Evolutionary conservation across 2,113 vertebrate species (phyloP), one percentile per base, ranked within the genome.

Genomic region (Lamprotornis superbus): DNA sequence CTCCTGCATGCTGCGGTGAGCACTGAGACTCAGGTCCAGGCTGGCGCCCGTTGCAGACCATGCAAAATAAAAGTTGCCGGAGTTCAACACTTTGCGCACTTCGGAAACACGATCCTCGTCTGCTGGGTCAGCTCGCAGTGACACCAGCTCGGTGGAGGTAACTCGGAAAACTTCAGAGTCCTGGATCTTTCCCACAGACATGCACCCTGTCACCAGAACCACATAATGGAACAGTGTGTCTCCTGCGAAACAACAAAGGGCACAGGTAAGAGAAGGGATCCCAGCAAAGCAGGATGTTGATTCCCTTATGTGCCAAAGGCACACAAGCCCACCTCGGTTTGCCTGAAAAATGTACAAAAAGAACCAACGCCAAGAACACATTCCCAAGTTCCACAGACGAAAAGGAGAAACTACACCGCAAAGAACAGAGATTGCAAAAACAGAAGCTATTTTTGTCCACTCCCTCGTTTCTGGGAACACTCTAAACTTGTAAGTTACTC

Each of bases 151-250:
- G 4, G 99, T 99, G 91, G 98, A 99, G n/a, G 99, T 99, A 77
- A 99, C 99, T 78, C 99, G 98, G 96, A 99, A 99, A 49, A 99
- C 99, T 96, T 99, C 99, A 1, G 99, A 99, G 55, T 99, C 99
- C 96, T 99, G 99, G 83, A 99, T 99, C 91, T 99, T 99, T 21
- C 99, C 99, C 80, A 99, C 99, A 5, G 99, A 99, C 98, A 99
- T 99, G 92, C 99, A 99, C 22, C 99, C 99, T 2, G 99, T 99
- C 77, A 99, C 99, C 23, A 99, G 97, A 87, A 99, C 99, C 96
- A 99, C 97, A 74, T 99, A 99, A 97, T 99, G 99, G 19, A 99
- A 97, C 98, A 99, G 98, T 1, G 98, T 98, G 83, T 99, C 99
- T 73, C 99, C 99, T 99, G 96, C 8, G 93, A 95, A 88, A 94